These are phyloP conservation scores for Caenorhabditis drosophilae DNA, from an alignment of 2,888 invertebrate species.

Conservation along the genomic window DNA sequence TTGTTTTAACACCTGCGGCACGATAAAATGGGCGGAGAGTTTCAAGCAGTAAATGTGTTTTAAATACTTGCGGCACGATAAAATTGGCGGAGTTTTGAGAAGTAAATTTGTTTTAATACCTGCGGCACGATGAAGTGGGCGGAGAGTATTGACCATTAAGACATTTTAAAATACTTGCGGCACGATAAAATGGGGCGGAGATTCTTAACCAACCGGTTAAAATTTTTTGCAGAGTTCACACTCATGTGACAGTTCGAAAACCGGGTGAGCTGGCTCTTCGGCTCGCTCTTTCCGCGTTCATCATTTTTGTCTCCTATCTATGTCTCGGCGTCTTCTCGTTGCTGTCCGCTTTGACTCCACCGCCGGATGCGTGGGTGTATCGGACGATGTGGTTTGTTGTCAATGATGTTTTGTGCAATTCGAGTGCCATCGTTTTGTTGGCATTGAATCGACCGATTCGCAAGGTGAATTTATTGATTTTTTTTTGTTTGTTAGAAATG, in stretches of 20 bases:
- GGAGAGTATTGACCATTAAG: no score
- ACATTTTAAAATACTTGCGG: no score
- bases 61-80: no score
- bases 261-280: constrained; percentile 52
- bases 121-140: no score
- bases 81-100: no score
- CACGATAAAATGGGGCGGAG: no score
- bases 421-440: constrained; percentile 45
- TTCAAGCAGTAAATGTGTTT: no score
- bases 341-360: constrained; percentile 48
- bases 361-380: constrained; percentile 51
- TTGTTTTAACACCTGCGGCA: no score
- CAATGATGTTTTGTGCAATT: constrained; percentile 55
- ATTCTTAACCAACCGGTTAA: no score
- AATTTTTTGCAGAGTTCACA: constrained; percentile 47
- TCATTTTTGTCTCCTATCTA: constrained; percentile 54
- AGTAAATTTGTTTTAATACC: no score
- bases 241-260: constrained; percentile 50
- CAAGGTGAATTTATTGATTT: constrained; percentile 17
- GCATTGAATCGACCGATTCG: constrained; percentile 51
- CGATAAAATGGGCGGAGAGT: no score
- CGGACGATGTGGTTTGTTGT: constrained; percentile 56
- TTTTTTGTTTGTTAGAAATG: no score
- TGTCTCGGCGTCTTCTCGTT: constrained; percentile 48
- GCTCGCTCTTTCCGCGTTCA: constrained; percentile 53